A percentile compares a stretch with the other conserved stretches of the same genome.
Evolutionary conservation across 1,140 invertebrate genomes (phyloP).

Genomic region (Pseudomyrmex cubaensis): DNA sequence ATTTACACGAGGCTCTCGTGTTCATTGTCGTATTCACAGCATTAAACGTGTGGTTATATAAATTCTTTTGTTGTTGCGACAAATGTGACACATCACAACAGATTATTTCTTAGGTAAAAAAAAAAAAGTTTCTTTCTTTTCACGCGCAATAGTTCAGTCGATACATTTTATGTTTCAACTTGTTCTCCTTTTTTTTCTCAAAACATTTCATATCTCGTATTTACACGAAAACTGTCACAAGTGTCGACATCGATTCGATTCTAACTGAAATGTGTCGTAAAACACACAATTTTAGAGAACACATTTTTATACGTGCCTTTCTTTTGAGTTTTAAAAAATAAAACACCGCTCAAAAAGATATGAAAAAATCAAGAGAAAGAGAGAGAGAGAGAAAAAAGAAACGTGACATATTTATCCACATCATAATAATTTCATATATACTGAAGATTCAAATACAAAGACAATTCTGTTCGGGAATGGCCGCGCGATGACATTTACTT

Average conservation of each 20-base stretch:
- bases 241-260: too few species aligned
- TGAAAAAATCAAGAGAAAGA: too few species aligned
- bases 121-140: not conserved
- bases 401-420: not conserved
- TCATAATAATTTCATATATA: constrained; percentile 13
- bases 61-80: not conserved
- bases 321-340: too few species aligned
- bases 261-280: too few species aligned
- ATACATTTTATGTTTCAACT: not conserved
- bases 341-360: too few species aligned
- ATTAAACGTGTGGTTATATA: not conserved
- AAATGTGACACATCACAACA: not conserved
- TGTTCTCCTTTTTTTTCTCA: not conserved
- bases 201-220: not conserved
- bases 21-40: not conserved
- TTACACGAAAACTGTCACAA: not conserved
- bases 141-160: not conserved
- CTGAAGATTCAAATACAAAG: constrained; percentile 5
- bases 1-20: not conserved
- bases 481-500: constrained; percentile 27
- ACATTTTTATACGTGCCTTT: too few species aligned
- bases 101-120: not conserved
- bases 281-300: too few species aligned
- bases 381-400: too few species aligned
- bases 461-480: constrained; percentile 15